Conservation (phyloP, 2,888 invertebrate genomes). For the Cephus pulcher region DNA sequence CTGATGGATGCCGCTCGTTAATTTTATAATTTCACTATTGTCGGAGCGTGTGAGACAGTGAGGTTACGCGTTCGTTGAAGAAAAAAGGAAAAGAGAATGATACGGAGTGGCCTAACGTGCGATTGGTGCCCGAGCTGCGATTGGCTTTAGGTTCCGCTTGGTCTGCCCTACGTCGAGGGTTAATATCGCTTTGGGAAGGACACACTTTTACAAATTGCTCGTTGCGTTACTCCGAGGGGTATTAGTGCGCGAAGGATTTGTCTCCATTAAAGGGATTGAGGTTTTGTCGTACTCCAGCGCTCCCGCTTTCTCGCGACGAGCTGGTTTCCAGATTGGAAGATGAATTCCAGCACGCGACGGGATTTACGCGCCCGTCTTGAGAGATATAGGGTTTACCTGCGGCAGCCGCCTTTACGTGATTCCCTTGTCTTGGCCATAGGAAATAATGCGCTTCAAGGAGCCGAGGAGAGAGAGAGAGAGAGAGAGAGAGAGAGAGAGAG, state of each 20-base stretch:
- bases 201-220: constrained; percentile 65
- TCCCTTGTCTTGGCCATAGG: neutral
- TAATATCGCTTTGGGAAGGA: constrained; percentile 54
- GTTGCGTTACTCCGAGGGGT: constrained; percentile 26
- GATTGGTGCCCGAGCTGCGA: constrained; percentile 17
- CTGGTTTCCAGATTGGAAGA: constrained; percentile 41
- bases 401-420: neutral
- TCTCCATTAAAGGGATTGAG: constrained; percentile 65
- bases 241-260: constrained; percentile 55
- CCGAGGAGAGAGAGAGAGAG: neutral
- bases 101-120: neutral
- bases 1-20: constrained; percentile 57
- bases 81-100: constrained; percentile 1
- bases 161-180: constrained; percentile 31
- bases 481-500: neutral
- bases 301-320: constrained; percentile 45
- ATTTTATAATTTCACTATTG: constrained; percentile 53
- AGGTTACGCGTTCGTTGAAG: constrained; percentile 12
- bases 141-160: constrained; percentile 30
- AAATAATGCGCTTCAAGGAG: neutral
- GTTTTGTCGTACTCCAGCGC: constrained; percentile 60
- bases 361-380: constrained; percentile 8
- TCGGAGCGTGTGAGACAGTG: constrained; percentile 16
- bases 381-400: neutral
- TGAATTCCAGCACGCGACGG: constrained; percentile 35